phyloP scores from a whole-genome alignment of 2,113 vertebrate species.

The Chinchilla lanigera region DNA sequence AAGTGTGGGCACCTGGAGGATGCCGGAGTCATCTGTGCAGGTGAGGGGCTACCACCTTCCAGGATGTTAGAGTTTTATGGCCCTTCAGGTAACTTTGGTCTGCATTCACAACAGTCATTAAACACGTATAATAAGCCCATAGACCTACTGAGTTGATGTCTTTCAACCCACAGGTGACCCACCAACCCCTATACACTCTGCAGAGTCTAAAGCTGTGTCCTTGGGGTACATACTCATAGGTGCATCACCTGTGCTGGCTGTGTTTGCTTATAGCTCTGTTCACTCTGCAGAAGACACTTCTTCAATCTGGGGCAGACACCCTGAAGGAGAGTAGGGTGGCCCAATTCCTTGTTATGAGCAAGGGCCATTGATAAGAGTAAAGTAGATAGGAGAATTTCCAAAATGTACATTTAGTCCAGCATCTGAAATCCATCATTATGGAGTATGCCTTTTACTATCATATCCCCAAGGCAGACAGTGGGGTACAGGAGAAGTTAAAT shows the following conservation, averaged over 20 bases:
- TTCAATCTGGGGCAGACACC: too few species aligned
- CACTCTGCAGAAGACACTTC: neutral
- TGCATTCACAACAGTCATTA: neutral
- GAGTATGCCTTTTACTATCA: neutral
- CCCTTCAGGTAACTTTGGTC: neutral
- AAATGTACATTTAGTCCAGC: neutral
- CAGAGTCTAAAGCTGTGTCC: neutral
- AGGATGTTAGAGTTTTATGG: neutral
- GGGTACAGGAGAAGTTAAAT: neutral
- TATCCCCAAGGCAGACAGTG: neutral
- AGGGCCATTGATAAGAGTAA: neutral
- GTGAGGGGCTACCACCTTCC: neutral
- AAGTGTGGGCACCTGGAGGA: constrained; percentile 67
- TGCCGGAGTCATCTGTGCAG: constrained; percentile 64
- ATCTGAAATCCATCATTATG: neutral
- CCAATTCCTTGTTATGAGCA: neutral
- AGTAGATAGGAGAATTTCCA: neutral
- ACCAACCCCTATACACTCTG: too few species aligned
- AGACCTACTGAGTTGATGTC: neutral
- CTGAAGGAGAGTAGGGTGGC: neutral
- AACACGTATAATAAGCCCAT: neutral
- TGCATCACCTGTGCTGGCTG: neutral
- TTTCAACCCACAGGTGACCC: neutral
- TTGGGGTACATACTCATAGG: neutral
- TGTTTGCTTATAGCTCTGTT: neutral